Conservation (phyloP, 2,113 vertebrate species). For the Pycnonotus jocosus region DNA sequence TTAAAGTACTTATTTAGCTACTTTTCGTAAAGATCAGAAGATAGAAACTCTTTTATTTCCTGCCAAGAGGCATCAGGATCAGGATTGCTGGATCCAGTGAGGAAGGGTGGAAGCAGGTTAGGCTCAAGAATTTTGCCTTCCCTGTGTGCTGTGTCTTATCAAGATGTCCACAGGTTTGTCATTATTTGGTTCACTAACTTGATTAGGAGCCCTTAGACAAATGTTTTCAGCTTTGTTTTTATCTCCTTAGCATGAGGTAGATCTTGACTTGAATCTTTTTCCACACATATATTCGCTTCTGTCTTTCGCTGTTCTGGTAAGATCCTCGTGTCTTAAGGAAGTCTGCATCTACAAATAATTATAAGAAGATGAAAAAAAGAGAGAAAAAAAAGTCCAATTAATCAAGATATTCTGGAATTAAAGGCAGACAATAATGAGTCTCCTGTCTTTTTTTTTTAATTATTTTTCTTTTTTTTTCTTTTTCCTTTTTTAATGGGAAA, state of each 20-base stretch:
- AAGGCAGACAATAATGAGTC: neutral
- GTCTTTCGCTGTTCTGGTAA: neutral
- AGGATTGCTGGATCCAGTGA: neutral
- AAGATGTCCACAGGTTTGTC: neutral
- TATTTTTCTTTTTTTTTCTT: accelerated
- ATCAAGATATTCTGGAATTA: neutral
- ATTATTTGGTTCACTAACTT: neutral
- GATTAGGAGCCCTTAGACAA: neutral
- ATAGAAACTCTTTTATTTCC: neutral
- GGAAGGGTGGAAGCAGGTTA: neutral
- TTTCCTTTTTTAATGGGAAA: neutral
- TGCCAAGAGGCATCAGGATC: neutral
- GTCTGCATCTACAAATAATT: neutral
- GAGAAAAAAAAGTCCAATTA: neutral
- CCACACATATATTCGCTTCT: neutral
- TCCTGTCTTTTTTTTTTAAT: too few species aligned
- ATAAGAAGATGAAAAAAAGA: neutral
- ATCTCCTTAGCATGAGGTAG: neutral
- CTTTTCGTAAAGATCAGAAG: neutral
- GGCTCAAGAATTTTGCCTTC: neutral
- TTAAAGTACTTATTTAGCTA: neutral
- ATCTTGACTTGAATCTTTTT: neutral
- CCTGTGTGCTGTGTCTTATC: neutral
- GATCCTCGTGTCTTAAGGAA: neutral
- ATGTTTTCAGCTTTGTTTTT: neutral